Evolutionary conservation across 1,140 invertebrate genomes (phyloP).

Genomic region (Aphaenogaster rudis): DNA sequence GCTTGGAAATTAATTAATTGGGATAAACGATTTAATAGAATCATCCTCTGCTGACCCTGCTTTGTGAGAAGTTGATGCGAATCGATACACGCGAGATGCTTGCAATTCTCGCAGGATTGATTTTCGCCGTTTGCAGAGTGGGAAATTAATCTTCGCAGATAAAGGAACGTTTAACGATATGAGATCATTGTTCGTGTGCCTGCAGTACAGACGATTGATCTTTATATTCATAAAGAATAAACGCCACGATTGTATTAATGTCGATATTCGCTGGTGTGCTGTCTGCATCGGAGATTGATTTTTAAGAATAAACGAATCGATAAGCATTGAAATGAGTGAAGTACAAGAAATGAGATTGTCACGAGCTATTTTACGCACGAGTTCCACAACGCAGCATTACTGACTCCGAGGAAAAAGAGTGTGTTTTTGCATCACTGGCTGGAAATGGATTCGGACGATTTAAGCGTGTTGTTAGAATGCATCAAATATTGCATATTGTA

Average conservation of each 20-base stretch:
- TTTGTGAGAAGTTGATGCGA: neutral
- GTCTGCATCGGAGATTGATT: conserved; percentile 22
- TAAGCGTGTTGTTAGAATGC: neutral
- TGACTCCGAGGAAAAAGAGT: neutral
- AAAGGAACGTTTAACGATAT: neutral
- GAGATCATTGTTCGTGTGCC: neutral
- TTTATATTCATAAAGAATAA: conserved; percentile 1
- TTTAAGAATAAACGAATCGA: neutral
- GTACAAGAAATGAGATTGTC: neutral
- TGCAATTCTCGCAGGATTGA: neutral
- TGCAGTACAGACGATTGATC: neutral
- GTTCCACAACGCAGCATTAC: neutral
- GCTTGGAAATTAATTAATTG: neutral
- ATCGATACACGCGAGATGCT: neutral
- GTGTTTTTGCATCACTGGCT: neutral
- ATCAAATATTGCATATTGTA: conserved; percentile 20
- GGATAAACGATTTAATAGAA: conserved; percentile 3
- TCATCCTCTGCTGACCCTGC: neutral
- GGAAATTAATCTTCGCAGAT: neutral
- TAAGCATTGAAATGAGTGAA: conserved; percentile 4
- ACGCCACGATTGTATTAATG: neutral
- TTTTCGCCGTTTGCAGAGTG: neutral
- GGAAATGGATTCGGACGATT: neutral
- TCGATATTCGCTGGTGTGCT: neutral
- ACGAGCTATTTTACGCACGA: neutral